Base-by-base conservation (phyloP, 35 echinoderm and acorn worm genomes). In the Acanthaster planci region DNA sequence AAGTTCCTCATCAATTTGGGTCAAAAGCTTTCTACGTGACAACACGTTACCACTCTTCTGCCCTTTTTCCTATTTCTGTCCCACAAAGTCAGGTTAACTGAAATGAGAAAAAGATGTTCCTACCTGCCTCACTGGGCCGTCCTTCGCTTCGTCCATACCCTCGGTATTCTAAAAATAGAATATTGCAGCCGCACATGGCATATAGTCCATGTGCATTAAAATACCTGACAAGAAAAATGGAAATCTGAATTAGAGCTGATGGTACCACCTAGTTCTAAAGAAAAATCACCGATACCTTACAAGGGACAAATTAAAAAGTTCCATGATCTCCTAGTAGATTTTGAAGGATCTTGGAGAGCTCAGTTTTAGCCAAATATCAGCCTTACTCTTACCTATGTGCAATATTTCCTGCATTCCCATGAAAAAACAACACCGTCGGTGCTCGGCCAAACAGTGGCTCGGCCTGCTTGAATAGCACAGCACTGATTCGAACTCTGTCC, bases 401-500 rank as follows among this genome's bases (percentile, higher is more conserved):
- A 56, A 99, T 89, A 86, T 99, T 99, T 2, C 96, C 96, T 30
- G 96, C 96, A 84, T 99, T 99, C 36, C 96, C 96, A 91, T 99
- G 96, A 30, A 99, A 84, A 82, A 99, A 99, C 18, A 99, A 29
- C 51, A 99, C 82, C 19, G 96, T 99, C 52, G 96, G 96, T 14
- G 87, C 86, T 76, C 80, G 40, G 26, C 92, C 12, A 1, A 77
- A 60, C 10, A 85, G 52, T n/a, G 81, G 52, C 21, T 92, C 79
- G 52, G 79, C 44, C 40, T 99, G 96, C 37, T 99, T 99, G 21
- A 99, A 80, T 27, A 99, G 79, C 34, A 94, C 64, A 59, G 86
- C 96, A 89, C 87, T 94, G 37, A 99, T 88, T 5, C 68, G 87
- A 8, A 94, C 40, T 39, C 78, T 55, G 47, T 94, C 92, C 15